Base-by-base conservation (phyloP, 2,113 vertebrate genomes). In the Phalacrocorax carbo region DNA sequence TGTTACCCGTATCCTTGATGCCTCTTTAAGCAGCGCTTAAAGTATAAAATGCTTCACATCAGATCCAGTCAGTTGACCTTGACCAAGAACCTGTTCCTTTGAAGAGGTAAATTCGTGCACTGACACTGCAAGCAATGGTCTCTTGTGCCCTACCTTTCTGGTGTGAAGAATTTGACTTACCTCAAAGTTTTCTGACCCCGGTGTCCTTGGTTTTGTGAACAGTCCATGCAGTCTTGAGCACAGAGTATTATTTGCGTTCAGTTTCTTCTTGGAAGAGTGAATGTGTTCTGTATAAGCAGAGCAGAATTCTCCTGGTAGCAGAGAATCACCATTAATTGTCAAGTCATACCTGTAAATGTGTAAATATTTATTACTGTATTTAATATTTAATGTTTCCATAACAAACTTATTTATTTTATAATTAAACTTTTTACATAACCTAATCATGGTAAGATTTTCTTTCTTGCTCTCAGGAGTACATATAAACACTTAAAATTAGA, bases 321-420 rank as follows among this genome's bases (percentile, higher is more conserved):
- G 90, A 90, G 81, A 86, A 95, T 93, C 69, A 87, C 38, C 87
- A 88, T 93, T 82, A 97, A 80, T 86, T 94, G 93, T 90, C 73
- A 83, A 95, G 96, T 97, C 38, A 36, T 96, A 93, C 93, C 96
- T 98, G 95, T 98, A 98, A 94, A 97, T 96, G 86, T 96, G 98
- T 98, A 98, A 97, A 98, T 98, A 98, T 97, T 97, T 98, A 96
- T 96, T 96, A 61, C 25, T 96, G 89, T 98, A 98, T 98, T 98
- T 98, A 98, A 97, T 98, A 98, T 98, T 98, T 98, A 98, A 98
- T 83, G 90, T 96, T 97, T 88, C 86, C 78, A 91, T 80, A 91
- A 95, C 82, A 90, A 93, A 93, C 96, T 85, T 98, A 98, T 98
- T 98, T 98, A 98, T 98, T 98, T 98, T 97, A 92, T 96, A 95